Conservation (phyloP, 2,113 vertebrate genomes). For the Ramphastos sulfuratus region DNA sequence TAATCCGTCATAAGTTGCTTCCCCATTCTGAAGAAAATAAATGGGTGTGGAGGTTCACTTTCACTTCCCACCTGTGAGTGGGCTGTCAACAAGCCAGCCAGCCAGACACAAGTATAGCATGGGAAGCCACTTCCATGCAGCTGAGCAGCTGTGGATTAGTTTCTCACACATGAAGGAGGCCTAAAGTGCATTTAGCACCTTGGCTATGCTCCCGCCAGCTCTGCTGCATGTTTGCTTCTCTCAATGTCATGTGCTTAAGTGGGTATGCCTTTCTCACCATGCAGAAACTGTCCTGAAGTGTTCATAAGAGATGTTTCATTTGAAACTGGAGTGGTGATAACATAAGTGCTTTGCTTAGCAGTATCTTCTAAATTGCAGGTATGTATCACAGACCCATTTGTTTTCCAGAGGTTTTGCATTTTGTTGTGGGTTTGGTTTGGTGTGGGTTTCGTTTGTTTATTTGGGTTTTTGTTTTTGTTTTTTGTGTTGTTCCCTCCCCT, state of each 20-base stretch:
- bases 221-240: not conserved
- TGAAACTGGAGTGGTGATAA: not conserved
- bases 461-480: too few relatives aligned
- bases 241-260: not conserved
- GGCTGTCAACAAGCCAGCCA: not conserved
- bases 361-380: not conserved
- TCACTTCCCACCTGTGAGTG: not conserved
- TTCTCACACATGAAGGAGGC: not conserved
- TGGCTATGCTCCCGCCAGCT: not conserved
- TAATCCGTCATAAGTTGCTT: not conserved
- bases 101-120: not conserved
- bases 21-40: not conserved
- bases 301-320: not conserved
- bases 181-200: not conserved
- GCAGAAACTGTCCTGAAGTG: not conserved
- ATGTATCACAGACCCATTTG: not conserved
- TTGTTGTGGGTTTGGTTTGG: not conserved
- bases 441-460: too few relatives aligned
- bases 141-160: not conserved
- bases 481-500: fast-evolving
- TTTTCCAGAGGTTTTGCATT: not conserved
- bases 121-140: not conserved
- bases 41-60: not conserved
- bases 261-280: not conserved
- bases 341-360: not conserved